Evolutionary conservation across 2,888 invertebrate species (phyloP).

Genomic region (Macrostomum cliftonense): DNA sequence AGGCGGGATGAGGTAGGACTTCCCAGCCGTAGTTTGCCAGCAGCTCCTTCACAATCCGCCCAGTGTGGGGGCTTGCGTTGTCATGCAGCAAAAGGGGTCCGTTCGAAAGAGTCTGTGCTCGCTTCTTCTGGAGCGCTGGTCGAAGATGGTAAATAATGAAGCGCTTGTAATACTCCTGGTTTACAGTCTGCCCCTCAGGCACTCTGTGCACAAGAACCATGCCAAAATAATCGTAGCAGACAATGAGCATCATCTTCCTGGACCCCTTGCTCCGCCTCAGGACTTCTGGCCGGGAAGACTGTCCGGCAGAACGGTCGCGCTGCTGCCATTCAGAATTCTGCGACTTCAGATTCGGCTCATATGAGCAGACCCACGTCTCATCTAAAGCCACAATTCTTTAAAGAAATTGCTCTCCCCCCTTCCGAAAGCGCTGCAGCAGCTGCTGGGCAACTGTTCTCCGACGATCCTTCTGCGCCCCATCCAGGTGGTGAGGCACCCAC

Average conservation of each 20-base stretch:
- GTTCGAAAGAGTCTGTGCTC: too few relatives aligned
- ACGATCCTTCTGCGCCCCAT: not conserved
- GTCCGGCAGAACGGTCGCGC: not conserved
- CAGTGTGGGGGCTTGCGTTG: slow-evolving; percentile 1
- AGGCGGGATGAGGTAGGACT: not conserved
- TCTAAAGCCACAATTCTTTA: not conserved
- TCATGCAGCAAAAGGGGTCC: not conserved
- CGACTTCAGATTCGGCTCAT: slow-evolving; percentile 1
- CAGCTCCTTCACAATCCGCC: not conserved
- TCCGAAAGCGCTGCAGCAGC: not conserved
- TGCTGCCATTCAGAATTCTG: not conserved
- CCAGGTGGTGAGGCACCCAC: slow-evolving; percentile 1
- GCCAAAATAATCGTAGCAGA: not conserved
- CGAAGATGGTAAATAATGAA: not conserved
- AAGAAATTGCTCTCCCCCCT: not conserved
- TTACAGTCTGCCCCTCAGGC: not conserved
- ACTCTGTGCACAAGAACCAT: not conserved
- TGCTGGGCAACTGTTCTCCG: not conserved
- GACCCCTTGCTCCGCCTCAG: not conserved
- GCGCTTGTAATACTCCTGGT: not conserved
- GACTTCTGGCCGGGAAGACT: not conserved
- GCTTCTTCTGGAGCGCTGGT: not conserved
- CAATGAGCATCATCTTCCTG: not conserved
- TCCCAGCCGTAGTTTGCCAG: not conserved
- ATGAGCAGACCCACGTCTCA: not conserved